phyloP scores from a whole-genome alignment of 2,797 vertebrate species.

The Cossypha polioptera region DNA sequence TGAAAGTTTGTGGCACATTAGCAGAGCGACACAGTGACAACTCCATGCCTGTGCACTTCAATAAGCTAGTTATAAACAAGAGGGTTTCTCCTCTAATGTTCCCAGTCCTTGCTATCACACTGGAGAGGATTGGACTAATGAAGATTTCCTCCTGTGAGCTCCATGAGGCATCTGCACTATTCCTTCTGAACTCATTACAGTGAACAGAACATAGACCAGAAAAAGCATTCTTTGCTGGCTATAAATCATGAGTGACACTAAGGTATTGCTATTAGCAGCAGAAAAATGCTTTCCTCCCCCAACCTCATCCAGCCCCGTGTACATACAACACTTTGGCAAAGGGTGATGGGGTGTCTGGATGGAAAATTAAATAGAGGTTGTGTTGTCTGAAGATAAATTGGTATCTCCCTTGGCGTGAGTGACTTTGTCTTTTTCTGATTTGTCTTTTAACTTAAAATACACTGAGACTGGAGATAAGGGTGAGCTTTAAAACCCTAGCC shows the following conservation, averaged over 20 bases:
- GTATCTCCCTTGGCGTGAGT: neutral
- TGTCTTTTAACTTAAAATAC: constrained; percentile 45
- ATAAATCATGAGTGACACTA: constrained; percentile 46
- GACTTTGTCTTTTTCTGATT: constrained; percentile 37
- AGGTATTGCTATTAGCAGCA: constrained; percentile 34
- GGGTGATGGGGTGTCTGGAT: neutral
- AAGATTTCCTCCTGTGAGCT: constrained; percentile 56
- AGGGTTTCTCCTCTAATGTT: constrained; percentile 39
- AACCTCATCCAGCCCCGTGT: neutral
- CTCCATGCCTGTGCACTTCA: constrained; percentile 32
- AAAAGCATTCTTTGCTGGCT: constrained; percentile 36
- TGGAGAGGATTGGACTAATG: constrained; percentile 39
- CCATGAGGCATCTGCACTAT: neutral
- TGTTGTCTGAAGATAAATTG: constrained; percentile 56
- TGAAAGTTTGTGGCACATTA: constrained; percentile 9
- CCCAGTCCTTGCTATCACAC: constrained; percentile 23
- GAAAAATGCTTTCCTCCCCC: constrained; percentile 26
- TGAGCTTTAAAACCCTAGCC: constrained; percentile 28
- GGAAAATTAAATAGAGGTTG: constrained; percentile 58
- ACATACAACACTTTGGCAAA: neutral
- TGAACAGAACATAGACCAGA: constrained; percentile 3
- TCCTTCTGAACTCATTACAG: constrained; percentile 43
- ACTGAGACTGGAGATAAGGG: constrained; percentile 38
- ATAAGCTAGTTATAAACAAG: constrained; percentile 55
- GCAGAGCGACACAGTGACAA: neutral